These are phyloP conservation scores for Sitta europaea DNA, from an alignment of 2,113 vertebrate genomes.

Conservation along the genomic window DNA sequence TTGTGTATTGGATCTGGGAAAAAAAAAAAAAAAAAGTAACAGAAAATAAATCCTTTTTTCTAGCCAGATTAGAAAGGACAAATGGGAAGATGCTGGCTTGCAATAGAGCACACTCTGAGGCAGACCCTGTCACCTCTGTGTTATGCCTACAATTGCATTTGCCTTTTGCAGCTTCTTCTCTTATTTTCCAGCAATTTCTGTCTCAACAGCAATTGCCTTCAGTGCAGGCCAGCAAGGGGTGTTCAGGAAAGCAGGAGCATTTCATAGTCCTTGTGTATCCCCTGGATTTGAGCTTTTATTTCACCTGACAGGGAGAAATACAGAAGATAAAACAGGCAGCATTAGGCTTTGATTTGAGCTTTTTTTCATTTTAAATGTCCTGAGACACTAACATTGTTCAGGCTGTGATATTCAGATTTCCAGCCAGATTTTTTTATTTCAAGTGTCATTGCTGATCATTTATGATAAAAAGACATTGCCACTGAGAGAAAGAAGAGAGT, in stretches of 20 bases:
- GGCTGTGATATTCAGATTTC: not conserved
- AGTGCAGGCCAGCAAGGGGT: not conserved
- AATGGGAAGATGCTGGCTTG: not conserved
- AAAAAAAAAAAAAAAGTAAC: not conserved
- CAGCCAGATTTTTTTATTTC: not conserved
- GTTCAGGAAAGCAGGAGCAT: not conserved
- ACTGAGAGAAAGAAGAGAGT: not conserved
- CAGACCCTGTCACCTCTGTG: not conserved
- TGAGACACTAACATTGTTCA: not conserved
- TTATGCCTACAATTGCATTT: not conserved
- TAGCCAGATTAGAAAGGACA: not conserved
- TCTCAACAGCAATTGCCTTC: not conserved
- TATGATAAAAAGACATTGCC: not conserved
- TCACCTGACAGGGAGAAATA: not conserved
- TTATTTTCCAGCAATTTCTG: not conserved
- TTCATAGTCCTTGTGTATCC: not conserved
- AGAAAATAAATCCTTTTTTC: not conserved
- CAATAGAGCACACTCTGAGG: not conserved
- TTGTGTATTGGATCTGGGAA: not conserved
- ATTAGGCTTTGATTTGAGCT: not conserved
- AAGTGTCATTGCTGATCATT: slow-evolving; percentile 7
- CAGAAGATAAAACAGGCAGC: not conserved
- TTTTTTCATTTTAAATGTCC: not conserved
- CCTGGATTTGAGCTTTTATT: not conserved
- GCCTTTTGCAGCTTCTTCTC: not conserved